Base-by-base conservation (phyloP, 1,140 invertebrate genomes). In the Papilio helenus region DNA sequence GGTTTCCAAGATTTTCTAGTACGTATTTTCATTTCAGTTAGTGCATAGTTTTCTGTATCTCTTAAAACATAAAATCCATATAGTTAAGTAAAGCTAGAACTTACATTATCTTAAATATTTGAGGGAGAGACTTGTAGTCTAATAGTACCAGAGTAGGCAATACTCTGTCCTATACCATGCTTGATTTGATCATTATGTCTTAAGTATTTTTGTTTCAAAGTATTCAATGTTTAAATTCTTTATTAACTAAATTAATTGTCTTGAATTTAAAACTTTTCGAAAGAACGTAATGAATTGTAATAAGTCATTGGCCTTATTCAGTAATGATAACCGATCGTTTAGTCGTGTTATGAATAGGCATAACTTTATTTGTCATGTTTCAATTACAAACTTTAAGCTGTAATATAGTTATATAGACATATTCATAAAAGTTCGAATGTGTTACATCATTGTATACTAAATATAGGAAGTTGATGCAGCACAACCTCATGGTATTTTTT, bases 121-220 rank as follows among this genome's bases (percentile, higher is more conserved):
- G 87, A 94, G 93, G 94, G 94, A 95, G 94, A 95, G 94, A 95
- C 94, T 89, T 83, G 83, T 83, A 83, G 84, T 81, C 84, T 87
- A 77, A 82, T 88, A 88, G 79, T 86, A 81, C 89, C 86, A 89
- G 83, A 81, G 84, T 88, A 84, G 84, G 84, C 90, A 89, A 79
- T 81, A 90, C 83, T 80, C 85, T 83, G 58, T 81, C 83, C 84
- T 55, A 83, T 83, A 88, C 83, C 87, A 91, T 93, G 89, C 87
- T 87, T 78, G 82, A 86, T 77, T 77, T 65, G 58, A 65, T 18
- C 76, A 77, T 18, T 77, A 77, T 14, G 12, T 65, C 5, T 76
- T 18, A 20, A 12, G 23, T 61, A 42, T 34, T 76, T 65, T n/a
- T 65, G n/a, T 44, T 65, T 65, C 23, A 65, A 23, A 51, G n/a